Base-by-base conservation (phyloP, 2,113 vertebrate species). In the Chiloscyllium plagiosum region DNA sequence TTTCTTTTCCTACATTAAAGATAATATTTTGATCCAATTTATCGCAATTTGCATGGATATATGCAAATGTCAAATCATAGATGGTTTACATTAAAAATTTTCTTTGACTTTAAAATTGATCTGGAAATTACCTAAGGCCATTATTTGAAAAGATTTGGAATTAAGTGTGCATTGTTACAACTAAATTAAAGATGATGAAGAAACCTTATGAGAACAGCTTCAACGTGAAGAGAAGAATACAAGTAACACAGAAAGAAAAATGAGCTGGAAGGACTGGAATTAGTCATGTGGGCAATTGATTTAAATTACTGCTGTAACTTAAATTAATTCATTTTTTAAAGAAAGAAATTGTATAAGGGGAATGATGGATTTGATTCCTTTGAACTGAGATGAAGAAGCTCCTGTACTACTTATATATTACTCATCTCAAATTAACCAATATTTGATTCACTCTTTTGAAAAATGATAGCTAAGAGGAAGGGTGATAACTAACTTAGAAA, bases 391-490 rank as follows among this genome's bases (percentile, higher is more conserved):
- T 94, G 70, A 94, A 66, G 42, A 52, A 69, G 33, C 69, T 76
- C 19, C 47, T 47, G 20, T 33, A 17, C 42, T 95, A 68, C 42
- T 50, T 52, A 72, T 95, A 52, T 95, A 52, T 52, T 95, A 47
- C 42, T 94, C 1, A 17, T 8, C 37, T 50, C 50, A 13, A 95
- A 69, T 72, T 95, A 95, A 76, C 94, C 26, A 95, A 47, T 26
- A 72, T 76, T 95, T 72, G 94, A 95, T 26, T 13, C 72, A 52
- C 37, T 52, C 69, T 95, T 95, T 95, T 95, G 94, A 76, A 95
- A 47, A 76, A 95, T 76, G 69, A 95, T 76, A 95, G 68, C 65
- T 42, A 94, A 94, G 37, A 15, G 93, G 13, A 94, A 72, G 94
- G 94, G 20, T 72, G 94, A 95, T 72, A 70, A 29, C 3, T 95